phyloP scores from a whole-genome alignment of 2,888 invertebrate species.

The Diaperis boleti region DNA sequence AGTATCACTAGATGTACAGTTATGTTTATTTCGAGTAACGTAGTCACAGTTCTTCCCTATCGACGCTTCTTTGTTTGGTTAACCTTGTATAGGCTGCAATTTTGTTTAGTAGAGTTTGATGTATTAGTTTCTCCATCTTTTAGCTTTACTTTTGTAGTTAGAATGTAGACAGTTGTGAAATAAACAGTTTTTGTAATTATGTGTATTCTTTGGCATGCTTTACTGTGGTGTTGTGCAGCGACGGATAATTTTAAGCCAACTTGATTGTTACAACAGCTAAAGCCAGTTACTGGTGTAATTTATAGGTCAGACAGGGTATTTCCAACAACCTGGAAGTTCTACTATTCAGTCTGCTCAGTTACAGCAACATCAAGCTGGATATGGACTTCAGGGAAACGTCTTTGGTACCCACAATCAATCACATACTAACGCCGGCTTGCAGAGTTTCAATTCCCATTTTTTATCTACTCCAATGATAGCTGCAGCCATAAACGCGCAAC shows the following conservation, averaged over 20 bases:
- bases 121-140: slow-evolving; percentile 34
- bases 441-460: slow-evolving; percentile 70
- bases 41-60: slow-evolving; percentile 11
- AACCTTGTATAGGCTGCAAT: slow-evolving; percentile 33
- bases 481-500: slow-evolving; percentile 71
- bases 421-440: slow-evolving; percentile 67
- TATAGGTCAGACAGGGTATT: slow-evolving; percentile 67
- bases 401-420: slow-evolving; percentile 66
- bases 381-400: slow-evolving; percentile 68
- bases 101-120: slow-evolving; percentile 25
- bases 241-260: slow-evolving; percentile 19
- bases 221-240: slow-evolving; percentile 35
- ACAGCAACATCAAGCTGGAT: slow-evolving; percentile 65
- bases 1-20: slow-evolving; percentile 19
- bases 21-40: slow-evolving; percentile 8
- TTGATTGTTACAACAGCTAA: slow-evolving; percentile 11
- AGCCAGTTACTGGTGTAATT: slow-evolving; percentile 40
- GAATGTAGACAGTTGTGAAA: slow-evolving; percentile 46
- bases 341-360: slow-evolving; percentile 65
- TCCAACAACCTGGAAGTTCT: slow-evolving; percentile 67
- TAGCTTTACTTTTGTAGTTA: slow-evolving; percentile 45
- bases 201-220: slow-evolving; percentile 54
- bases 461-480: slow-evolving; percentile 74
- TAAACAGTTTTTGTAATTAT: slow-evolving; percentile 47
- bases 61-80: slow-evolving; percentile 26